These are phyloP conservation scores for Osedax frankpressi DNA, from an alignment of 2,888 invertebrate species.

Conservation along the genomic window DNA sequence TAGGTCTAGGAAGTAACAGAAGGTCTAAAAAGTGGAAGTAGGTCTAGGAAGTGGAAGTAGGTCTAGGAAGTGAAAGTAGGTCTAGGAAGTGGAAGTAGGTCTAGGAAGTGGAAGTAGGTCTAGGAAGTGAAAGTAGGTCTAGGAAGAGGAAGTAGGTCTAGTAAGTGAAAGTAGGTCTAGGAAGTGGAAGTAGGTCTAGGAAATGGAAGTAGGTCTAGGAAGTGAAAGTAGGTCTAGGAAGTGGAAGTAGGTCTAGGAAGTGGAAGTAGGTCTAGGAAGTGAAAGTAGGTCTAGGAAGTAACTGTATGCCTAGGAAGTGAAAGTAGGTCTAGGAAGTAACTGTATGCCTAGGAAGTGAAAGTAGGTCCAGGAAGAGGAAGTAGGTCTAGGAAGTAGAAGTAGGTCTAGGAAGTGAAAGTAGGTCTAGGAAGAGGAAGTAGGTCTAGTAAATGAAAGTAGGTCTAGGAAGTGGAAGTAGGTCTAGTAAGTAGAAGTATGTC, in stretches of 20 bases:
- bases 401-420: background rate
- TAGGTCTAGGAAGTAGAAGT: too few species aligned
- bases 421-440: background rate
- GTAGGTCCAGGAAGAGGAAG: too few species aligned
- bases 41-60: background rate
- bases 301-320: background rate
- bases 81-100: too few species aligned
- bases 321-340: background rate
- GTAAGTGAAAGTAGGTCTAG: too few species aligned
- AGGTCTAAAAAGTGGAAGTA: background rate
- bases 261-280: background rate
- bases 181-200: too few species aligned
- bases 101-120: background rate
- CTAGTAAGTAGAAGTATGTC: too few species aligned
- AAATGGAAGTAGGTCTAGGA: background rate
- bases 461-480: too few species aligned
- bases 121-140: background rate
- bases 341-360: background rate
- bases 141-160: background rate
- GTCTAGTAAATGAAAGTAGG: background rate
- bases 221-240: background rate
- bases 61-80: too few species aligned
- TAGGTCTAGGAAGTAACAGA: background rate
- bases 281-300: too few species aligned
- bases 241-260: background rate